phyloP scores from a whole-genome alignment of 2,888 invertebrate species.

The Operophtera brumata region DNA sequence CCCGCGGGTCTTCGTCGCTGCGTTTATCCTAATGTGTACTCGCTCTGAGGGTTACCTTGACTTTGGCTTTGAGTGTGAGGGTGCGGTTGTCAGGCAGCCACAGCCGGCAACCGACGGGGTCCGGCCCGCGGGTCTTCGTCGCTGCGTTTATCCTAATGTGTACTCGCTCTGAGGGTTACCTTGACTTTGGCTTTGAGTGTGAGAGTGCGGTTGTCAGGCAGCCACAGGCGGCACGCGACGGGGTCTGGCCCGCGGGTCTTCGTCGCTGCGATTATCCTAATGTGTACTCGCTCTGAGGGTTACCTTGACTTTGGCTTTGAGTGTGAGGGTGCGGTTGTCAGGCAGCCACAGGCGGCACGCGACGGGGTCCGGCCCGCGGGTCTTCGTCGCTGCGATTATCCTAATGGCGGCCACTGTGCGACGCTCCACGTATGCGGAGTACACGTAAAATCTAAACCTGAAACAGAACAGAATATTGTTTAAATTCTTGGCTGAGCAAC shows the following conservation, averaged over 20 bases:
- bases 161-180: constrained; percentile 44
- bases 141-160: too few species aligned
- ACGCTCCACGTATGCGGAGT: constrained; percentile 93
- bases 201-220: too few species aligned
- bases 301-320: constrained; percentile 87
- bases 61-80: too few species aligned
- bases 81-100: too few species aligned
- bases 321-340: constrained; percentile 82
- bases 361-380: constrained; percentile 90
- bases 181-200: constrained; percentile 89
- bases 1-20: too few species aligned
- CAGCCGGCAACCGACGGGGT: too few species aligned
- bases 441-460: constrained; percentile 94
- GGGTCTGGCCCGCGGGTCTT: too few species aligned
- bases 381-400: constrained; percentile 93
- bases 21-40: too few species aligned
- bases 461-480: constrained; percentile 35
- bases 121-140: too few species aligned
- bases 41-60: not conserved
- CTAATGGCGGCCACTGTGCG: constrained; percentile 86
- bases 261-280: too few species aligned
- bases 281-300: not conserved
- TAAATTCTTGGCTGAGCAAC: not conserved
- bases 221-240: too few species aligned
- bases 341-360: constrained; percentile 90